Base-by-base conservation (phyloP, 1,140 invertebrate genomes). In the Lysiphlebus fabarum region DNA sequence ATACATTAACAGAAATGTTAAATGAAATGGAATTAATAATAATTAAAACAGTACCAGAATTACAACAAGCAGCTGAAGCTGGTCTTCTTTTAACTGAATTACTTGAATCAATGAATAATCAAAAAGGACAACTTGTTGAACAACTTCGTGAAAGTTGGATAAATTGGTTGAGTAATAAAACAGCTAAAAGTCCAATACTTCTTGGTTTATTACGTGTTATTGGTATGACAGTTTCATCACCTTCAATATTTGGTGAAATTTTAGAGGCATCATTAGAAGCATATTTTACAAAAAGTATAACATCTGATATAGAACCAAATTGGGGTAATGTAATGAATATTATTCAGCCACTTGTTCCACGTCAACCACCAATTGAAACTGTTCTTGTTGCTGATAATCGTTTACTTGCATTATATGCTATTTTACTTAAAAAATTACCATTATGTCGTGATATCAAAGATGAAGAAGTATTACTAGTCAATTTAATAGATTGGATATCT, bases 21-120 rank as follows among this genome's bases (percentile, higher is more conserved):
- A 82, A 85, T 48, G 84, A 87, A 63, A 82, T 85, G 67, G 85
- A 86, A 70, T 72, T 72, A 5, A 78, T 85, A 8, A 80, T 85
- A 55, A 71, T 70, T 6, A 78, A 77, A 63, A 82, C 81, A 57
- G 74, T 81, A 40, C 75, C 79, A n/a, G 76, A 74, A 42, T 68
- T 81, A 44, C 77, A 82, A 47, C 81, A 82, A 62, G 77, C 82
- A 58, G 74, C 75, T 12, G 80, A 85, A 61, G 80, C 80, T 6
- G 76, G 77, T 58, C 66, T 82, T 9, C 56, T 83, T 17, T 65
- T 82, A 12, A 76, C 75, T 6, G 83, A 84, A 64, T 63, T 83
- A 4, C 55, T 83, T 4, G 67, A 77, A 7, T 70, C 80, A 6
- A 68, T 83, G 1, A 83, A 82, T 67, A 1, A 26, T 26, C 80